Base-by-base conservation (phyloP, 2,113 vertebrate species). In the Periophthalmus modestus region DNA sequence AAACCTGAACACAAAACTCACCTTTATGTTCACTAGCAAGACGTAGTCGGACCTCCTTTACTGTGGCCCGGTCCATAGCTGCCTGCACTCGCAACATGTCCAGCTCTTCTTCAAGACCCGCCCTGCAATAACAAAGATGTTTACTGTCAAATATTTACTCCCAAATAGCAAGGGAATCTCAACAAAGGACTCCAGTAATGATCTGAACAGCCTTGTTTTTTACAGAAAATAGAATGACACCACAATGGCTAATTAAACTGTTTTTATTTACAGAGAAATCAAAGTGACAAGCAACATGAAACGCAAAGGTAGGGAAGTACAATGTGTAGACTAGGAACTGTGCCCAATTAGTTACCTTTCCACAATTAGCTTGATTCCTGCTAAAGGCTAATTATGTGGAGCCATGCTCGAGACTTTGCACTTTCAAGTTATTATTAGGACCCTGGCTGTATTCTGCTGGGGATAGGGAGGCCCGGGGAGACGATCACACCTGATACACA, bases 351-450 rank as follows among this genome's bases (percentile, higher is more conserved):
- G 48, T 52, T 94, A 94, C 90, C 91, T 88, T 81, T 74, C 80
- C 80, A 90, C 90, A 93, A 94, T 93, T 93, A 93, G 89, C 89
- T 92, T 89, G 89, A 91, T 93, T 91, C 86, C 70, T 90, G 88
- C 89, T 93, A 93, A 93, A 92, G 89, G 90, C 92, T 94, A 93
- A 94, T 94, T 94, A 94, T 86, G 89, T 86, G 84, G 82, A 87
- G 86, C 86, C 87, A 89, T 82, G 85, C 88, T 83, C 75, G 65
- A 91, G 84, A 88, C 87, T 88, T 88, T 91, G 87, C 91, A 93
- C 93, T 94, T 94, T 93, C 93, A 94, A 94, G 93, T 93, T 94
- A 94, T 94, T 94, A 94, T 93, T 94, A 94, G 93, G 93, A 92
- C 87, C 86, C 86, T 88, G 83, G 90, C 89, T 86, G 82, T 85